Evolutionary conservation across 2,888 invertebrate species (phyloP), one percentile per base, ranked within the genome.

Genomic region (Nineta flava): DNA sequence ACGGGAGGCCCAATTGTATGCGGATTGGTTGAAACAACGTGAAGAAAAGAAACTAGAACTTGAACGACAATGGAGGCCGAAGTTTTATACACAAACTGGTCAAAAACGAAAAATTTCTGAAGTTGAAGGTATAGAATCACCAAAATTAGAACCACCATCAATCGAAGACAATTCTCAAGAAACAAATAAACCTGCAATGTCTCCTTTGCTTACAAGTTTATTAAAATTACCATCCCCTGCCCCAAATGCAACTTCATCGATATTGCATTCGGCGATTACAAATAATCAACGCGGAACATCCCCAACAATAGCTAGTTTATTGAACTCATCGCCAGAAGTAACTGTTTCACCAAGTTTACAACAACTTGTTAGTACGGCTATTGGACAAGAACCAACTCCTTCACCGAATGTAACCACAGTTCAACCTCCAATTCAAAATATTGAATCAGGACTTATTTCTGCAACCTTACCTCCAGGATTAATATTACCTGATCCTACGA

Each of bases 201-300:
- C 82, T 0, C 90, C 90, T 0, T 67, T 92, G 42, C 70, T 92
- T 45, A 88, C 91, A 9, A 88, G 88, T 44, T 70, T 92, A 35
- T 68, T 92, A 5, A 87, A 90, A 64, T 83, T 81, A 43, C 76
- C 77, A 1, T 75, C 76, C 26, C 75, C 75, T 48, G 64, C 68
- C 15, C 65, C 67, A 53, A 57, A 60, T 56, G 60, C 62, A 61
- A 70, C n/a, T 62, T 73, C 42, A 63, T 65, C 66, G 3, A 66
- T 68, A 49, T 55, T 67, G 45, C 67, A 67, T 54, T 62, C 64
- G 4, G 66, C 65, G 7, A 67, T 67, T 38, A 48, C 35, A 9
- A 41, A 19, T 48, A 65, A 65, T 1, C 62, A 65, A 12, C 63
- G 68, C 49, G 61, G 64, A 0, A 62, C 62, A 9, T 64, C 66